phyloP scores from a whole-genome alignment of 2,797 vertebrate species.

The Ctenopoma kingsleyae region DNA sequence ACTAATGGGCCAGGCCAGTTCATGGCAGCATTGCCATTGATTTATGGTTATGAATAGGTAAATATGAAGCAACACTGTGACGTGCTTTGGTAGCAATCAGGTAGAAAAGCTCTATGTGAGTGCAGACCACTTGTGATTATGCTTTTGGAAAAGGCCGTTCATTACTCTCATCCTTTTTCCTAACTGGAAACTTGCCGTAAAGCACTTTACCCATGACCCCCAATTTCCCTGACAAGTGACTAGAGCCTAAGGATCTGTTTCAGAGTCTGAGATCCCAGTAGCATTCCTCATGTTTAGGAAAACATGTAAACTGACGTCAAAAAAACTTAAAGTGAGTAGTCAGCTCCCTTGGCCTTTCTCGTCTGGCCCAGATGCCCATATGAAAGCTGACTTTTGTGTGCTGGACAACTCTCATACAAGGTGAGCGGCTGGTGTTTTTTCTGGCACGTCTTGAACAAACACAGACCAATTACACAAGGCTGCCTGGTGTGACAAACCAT shows the following conservation, averaged over 20 bases:
- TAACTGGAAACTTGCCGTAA: conserved; percentile 63
- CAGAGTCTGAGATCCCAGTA: conserved; percentile 60
- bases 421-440: conserved; percentile 81
- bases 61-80: too few species aligned
- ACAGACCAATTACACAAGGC: conserved; percentile 75
- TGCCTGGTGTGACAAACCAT: conserved; percentile 71
- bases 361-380: conserved; percentile 65
- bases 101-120: too few species aligned
- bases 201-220: conserved; percentile 74
- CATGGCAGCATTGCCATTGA: too few species aligned
- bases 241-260: conserved; percentile 66
- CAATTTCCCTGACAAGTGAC: conserved; percentile 73
- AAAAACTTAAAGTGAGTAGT: conserved; percentile 79
- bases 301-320: conserved; percentile 77
- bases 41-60: too few species aligned
- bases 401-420: conserved; percentile 70
- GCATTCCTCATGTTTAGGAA: conserved; percentile 83
- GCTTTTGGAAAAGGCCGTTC: conserved; percentile 54
- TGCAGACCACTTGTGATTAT: conserved; percentile 43
- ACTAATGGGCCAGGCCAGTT: too few species aligned
- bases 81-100: too few species aligned
- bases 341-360: conserved; percentile 73
- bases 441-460: conserved; percentile 82
- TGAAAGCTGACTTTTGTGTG: conserved; percentile 84
- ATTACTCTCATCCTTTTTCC: conserved; percentile 43